Evolutionary conservation across 1,140 invertebrate genomes (phyloP), one percentile per base, ranked within the genome.

Genomic region (Gonioctena quinquepunctata): DNA sequence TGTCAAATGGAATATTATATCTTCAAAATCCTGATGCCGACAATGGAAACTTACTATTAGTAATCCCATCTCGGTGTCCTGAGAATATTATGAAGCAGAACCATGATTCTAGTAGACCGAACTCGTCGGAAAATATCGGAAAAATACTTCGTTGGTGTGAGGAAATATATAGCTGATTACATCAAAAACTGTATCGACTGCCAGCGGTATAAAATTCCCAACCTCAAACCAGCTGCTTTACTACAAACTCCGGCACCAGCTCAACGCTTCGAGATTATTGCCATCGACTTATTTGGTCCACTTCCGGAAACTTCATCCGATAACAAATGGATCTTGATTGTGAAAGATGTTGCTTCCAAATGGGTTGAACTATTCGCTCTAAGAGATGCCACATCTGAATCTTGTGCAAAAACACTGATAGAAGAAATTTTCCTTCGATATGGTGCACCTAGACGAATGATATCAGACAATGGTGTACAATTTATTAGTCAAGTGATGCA

Each of bases 401-500:
- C 11, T 77, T n/a, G 73, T 70, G 75, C 73, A 1, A 2, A 33
- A 2, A n/a, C 1, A 0, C 65, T 78, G 2, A 62, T 77, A 7
- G 49, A 77, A 16, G 73, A 78, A 50, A 23, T 77, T 5, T 18
- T 77, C 13, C 60, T 77, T 2, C 11, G 75, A 21, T 77, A 76
- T 67, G 75, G 73, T 18, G n/a, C 33, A 2, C 71, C 75, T 0
- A n/a, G 73, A 65, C 59, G 75, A 78, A n/a, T n/a, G n/a, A n/a
- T n/a, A n/a, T n/a, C n/a, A n/a, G n/a, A n/a, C 57, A 78, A 78
- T 66, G 77, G 71, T 1, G 22, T 42, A 3, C 73, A 78, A 52
- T 78, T 78, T 63, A 59, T 76, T 2, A 62, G 57, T 13, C 68
- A 56, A 13, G 70, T 84, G 1, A 83, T 82, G 78, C 79, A 84